Base-by-base conservation (phyloP, 2,797 vertebrate genomes). In the Bufotes viridis region DNA sequence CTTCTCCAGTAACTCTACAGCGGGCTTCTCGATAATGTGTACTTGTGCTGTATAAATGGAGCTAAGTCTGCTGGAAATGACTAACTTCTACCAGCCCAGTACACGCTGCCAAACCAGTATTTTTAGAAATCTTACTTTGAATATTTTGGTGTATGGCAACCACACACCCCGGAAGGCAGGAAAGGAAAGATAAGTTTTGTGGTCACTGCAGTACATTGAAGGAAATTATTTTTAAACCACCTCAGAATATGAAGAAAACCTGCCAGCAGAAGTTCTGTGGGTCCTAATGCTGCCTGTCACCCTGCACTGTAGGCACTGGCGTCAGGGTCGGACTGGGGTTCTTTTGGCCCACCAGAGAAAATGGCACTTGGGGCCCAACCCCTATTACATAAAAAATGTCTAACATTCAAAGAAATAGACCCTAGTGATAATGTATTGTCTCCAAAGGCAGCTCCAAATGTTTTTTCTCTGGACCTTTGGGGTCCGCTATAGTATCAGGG, bases 91-190 rank as follows among this genome's bases (percentile, higher is more conserved):
- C 0, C 18, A 22, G 24, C 26, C n/a, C 42, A 7, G 42, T 74
- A 61, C 7, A 8, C 22, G 20, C 70, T 84, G 57, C 70, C 57
- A 26, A 76, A 58, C 42, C 82, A 22, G 22, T 85, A 85, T 85
- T 85, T 85, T 63, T 76, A 63, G 82, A 76, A 29, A 22, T 22
- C 67, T 74, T 58, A 20, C 57, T 58, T 55, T 83, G 81, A 55
- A 20, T 72, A 55, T 53, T 22, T 84, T 63, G 58, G 75, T 85
- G n/a, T 51, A 85, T 78, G n/a, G 7, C 49, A 58, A 18, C 34
- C 53, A 85, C 83, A 85, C 83, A 85, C 83, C 58, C 72, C 76
- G 72, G 72, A 85, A 85, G 72, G 76, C 83, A 65, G 83, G 34
- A 78, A 65, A 61, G 83, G 42, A 85, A 53, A 78, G 72, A 63